Conservation (phyloP, 2,888 invertebrate genomes). For the Alloplasta piceator region DNA sequence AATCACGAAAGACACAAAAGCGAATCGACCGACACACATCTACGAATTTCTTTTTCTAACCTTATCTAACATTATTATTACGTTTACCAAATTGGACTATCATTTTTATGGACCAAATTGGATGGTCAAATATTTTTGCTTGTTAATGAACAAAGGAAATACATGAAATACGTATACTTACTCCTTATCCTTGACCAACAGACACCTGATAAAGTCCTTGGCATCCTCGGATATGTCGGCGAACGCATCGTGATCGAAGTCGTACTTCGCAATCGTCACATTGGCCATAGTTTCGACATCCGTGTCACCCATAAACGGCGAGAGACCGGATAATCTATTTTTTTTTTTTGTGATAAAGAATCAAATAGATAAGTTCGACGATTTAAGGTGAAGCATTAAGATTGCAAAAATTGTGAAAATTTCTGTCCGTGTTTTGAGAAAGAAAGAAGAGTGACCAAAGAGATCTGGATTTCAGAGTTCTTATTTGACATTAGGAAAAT, state of each 20-base stretch:
- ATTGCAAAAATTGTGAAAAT: no score
- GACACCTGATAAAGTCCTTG: slow-evolving; percentile 96
- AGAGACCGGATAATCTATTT: slow-evolving; percentile 94
- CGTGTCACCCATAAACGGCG: slow-evolving; percentile 99
- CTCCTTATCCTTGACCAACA: slow-evolving; percentile 96
- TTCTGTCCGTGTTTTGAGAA: no score
- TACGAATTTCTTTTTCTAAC: no score
- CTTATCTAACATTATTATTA: not conserved
- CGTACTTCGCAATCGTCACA: slow-evolving; percentile 98
- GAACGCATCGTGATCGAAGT: slow-evolving; percentile 99
- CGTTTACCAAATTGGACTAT: not conserved
- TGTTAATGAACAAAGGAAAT: slow-evolving; percentile 22
- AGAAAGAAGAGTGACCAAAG: no score
- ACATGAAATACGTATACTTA: slow-evolving; percentile 84
- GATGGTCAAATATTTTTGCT: not conserved
- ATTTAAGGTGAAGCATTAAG: no score
- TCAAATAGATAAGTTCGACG: no score
- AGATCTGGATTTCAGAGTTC: no score
- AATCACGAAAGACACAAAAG: slow-evolving; percentile 55
- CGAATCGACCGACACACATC: not conserved
- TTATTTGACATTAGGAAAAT: no score
- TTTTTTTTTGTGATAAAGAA: no score
- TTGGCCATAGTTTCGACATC: slow-evolving; percentile 99
- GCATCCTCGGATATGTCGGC: slow-evolving; percentile 97
- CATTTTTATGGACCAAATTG: not conserved